Conservation (phyloP, 2,888 invertebrate species). For the Monochamus alternatus region DNA sequence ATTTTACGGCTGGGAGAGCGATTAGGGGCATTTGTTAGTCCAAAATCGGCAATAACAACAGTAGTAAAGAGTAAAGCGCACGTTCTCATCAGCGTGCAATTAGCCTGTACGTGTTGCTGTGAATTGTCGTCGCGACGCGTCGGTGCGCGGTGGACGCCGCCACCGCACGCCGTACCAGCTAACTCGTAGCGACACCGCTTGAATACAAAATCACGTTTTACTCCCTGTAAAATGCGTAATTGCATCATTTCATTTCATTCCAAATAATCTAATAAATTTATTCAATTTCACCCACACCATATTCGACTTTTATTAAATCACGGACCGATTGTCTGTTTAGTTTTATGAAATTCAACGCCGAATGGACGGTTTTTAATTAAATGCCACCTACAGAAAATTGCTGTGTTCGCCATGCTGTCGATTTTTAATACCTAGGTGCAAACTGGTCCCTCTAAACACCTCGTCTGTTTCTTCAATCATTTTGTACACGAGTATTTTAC, state of each 20-base stretch:
- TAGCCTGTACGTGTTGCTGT: slow-evolving; percentile 69
- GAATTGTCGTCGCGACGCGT: slow-evolving; percentile 62
- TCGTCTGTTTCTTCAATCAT: no score
- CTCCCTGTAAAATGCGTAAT: slow-evolving; percentile 68
- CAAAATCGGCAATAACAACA: slow-evolving; percentile 66
- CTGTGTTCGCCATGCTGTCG: neutral
- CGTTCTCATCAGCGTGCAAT: slow-evolving; percentile 70
- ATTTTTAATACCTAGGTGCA: neutral
- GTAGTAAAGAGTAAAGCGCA: slow-evolving; percentile 68
- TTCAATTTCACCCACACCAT: slow-evolving; percentile 54
- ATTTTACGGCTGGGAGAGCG: slow-evolving; percentile 46
- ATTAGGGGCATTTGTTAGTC: slow-evolving; percentile 59
- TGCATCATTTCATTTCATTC: slow-evolving; percentile 67
- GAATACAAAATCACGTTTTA: slow-evolving; percentile 68
- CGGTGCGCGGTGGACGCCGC: slow-evolving; percentile 48
- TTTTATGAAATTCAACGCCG: slow-evolving; percentile 31
- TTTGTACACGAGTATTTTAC: no score
- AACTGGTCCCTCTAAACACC: no score
- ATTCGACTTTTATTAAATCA: slow-evolving; percentile 56
- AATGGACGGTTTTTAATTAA: slow-evolving; percentile 22
- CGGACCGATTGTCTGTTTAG: slow-evolving; percentile 20
- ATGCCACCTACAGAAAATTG: slow-evolving; percentile 6
- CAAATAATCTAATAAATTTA: slow-evolving; percentile 62
- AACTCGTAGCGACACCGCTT: slow-evolving; percentile 67
- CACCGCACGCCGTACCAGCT: slow-evolving; percentile 59